A percentile compares a stretch with the other conserved stretches of the same genome.
These are phyloP conservation scores for Latheticus oryzae DNA, from an alignment of 2,888 invertebrate genomes.

Conservation along the genomic window DNA sequence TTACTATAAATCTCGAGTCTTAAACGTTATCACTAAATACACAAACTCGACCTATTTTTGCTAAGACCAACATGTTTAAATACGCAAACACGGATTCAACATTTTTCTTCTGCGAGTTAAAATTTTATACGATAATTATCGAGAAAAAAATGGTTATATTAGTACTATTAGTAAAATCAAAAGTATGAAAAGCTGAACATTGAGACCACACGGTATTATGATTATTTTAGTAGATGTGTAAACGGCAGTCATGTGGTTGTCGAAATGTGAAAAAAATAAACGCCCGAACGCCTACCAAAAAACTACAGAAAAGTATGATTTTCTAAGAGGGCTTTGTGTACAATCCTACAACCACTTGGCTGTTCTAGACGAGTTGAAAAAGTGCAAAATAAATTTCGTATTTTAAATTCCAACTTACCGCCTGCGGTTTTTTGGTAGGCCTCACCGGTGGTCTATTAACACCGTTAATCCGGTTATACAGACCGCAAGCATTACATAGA, in stretches of 20 bases:
- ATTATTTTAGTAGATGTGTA: no score
- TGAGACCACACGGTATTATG: no score
- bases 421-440: conserved; percentile 74
- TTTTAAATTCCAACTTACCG: conserved; percentile 63
- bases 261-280: no score
- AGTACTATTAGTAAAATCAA: no score
- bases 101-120: conserved; percentile 1
- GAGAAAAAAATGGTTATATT: no score
- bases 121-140: no score
- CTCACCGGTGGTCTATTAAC: conserved; percentile 83
- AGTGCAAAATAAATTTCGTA: conserved; percentile 32
- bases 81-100: conserved; percentile 25
- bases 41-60: conserved; percentile 43
- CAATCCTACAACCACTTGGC: conserved; percentile 17
- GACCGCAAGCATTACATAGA: conserved; percentile 86
- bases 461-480: conserved; percentile 73
- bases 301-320: conserved; percentile 5
- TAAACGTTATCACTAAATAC: conserved; percentile 39
- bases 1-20: background rate
- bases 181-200: no score
- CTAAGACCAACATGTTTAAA: conserved; percentile 19
- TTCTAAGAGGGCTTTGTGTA: no score
- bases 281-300: conserved; percentile 12
- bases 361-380: conserved; percentile 33
- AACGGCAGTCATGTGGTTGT: conserved; percentile 11